Conservation (phyloP, 2,888 invertebrate species). For the Crocallis elinguaria region DNA sequence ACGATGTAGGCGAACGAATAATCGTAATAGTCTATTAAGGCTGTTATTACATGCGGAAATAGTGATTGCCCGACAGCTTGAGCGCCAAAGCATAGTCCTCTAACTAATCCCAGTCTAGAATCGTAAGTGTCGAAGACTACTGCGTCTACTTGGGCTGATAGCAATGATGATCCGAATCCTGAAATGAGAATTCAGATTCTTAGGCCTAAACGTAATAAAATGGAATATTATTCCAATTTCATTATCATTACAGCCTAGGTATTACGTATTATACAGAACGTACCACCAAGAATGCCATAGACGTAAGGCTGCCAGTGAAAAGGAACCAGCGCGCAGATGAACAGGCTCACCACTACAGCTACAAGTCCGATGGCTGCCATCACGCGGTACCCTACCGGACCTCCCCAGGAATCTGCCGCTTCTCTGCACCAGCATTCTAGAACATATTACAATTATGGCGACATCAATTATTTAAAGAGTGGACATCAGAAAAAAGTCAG, state of each 20-base stretch:
- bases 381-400: constrained; percentile 64
- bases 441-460: constrained; percentile 32
- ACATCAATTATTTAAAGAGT: no score
- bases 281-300: constrained; percentile 73
- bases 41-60: constrained; percentile 74
- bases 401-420: constrained; percentile 79
- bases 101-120: constrained; percentile 63
- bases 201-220: no score
- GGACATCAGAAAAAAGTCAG: no score
- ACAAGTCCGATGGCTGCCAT: constrained; percentile 68
- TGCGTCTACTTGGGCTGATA: constrained; percentile 78
- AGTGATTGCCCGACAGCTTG: constrained; percentile 76
- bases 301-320: constrained; percentile 60
- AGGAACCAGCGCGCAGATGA: constrained; percentile 65
- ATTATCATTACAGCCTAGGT: not conserved
- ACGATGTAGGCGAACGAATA: constrained; percentile 68
- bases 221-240: not conserved
- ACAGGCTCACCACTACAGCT: constrained; percentile 58
- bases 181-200: constrained; percentile 9
- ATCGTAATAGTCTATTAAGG: constrained; percentile 68
- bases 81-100: constrained; percentile 70
- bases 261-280: not conserved
- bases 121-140: constrained; percentile 79
- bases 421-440: constrained; percentile 82
- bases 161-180: constrained; percentile 77